Evolutionary conservation across 2,113 vertebrate genomes (phyloP).

Genomic region (Corythoichthys haematopterus): DNA sequence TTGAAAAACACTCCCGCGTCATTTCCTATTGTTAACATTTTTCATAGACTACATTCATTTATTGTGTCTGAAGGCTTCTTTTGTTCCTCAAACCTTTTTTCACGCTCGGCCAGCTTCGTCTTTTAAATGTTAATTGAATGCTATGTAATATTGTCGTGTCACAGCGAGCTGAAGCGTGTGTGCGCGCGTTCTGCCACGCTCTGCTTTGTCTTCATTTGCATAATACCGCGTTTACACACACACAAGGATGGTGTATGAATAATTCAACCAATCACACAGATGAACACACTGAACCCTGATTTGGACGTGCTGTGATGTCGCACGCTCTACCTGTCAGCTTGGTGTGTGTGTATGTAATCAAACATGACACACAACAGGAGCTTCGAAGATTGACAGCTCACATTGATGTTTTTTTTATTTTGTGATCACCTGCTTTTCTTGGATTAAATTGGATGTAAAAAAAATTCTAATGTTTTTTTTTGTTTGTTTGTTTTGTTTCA

Average conservation of each 20-base stretch:
- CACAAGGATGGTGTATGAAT: slow-evolving; percentile 49
- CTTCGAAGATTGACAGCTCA: not conserved
- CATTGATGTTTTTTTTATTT: not conserved
- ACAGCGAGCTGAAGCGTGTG: not conserved
- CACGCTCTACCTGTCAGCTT: slow-evolving; percentile 49
- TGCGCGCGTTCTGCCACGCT: not conserved
- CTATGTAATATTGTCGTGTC: not conserved
- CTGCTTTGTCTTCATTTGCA: slow-evolving; percentile 35
- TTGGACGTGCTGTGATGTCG: slow-evolving; percentile 55
- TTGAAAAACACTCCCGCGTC: not conserved
- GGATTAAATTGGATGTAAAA: no score
- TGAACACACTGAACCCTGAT: slow-evolving; percentile 58
- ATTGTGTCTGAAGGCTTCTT: not conserved
- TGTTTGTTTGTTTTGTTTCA: slow-evolving; percentile 63
- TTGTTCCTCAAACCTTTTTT: not conserved
- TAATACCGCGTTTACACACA: slow-evolving; percentile 35
- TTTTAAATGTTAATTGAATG: slow-evolving; percentile 37
- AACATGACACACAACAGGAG: slow-evolving; percentile 5
- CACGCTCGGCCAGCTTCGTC: not conserved
- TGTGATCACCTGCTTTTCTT: no score
- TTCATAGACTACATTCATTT: not conserved
- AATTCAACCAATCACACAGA: slow-evolving; percentile 68
- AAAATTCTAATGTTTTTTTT: not conserved
- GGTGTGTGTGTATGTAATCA: slow-evolving; percentile 25
- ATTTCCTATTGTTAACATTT: not conserved